Base-by-base conservation (phyloP, 2,888 invertebrate species). In the Acanthosepion pharaonis region DNA sequence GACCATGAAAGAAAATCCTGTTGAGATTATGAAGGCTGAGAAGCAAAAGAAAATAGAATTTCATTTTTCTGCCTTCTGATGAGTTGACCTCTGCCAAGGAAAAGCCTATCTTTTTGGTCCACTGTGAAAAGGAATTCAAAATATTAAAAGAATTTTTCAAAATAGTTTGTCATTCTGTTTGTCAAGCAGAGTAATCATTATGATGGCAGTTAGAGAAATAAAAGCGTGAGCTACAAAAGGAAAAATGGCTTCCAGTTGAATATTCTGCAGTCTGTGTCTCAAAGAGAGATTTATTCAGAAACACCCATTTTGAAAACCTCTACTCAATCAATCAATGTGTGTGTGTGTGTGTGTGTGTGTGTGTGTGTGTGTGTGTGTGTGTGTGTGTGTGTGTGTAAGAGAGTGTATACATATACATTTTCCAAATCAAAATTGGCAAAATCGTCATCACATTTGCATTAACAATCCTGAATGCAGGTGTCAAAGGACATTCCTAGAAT, bases 1-100 rank as follows among this genome's bases (percentile, higher is more conserved):
- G 78, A 78, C 78, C 78, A 78, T 78, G n/a, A 78, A 78, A 78
- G 78, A 78, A 78, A 78, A 78, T 78, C 78, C 78, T 78, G 78
- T 78, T 33, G 78, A 78, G 78, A 78, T 78, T 78, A 11, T 15
- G n/a, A 33, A 78, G n/a, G n/a, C 33, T 11, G 18, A 33, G n/a
- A n/a, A 18, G 33, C 9, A 78, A n/a, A 78, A n/a, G n/a, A 78
- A 78, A 78, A 78, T 78, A 78, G 64, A 64, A 5, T 78, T 78
- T n/a, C 18, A 78, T 78, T 78, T n/a, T 78, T 78, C 78, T 78
- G 78, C 78, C 78, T 78, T 78, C 78, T 3, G 5, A 15, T 78
- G 78, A 78, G 11, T n/a, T 4, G 11, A 78, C 18, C 78, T 33
- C 78, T 78, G 78, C n/a, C 33, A 78, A 78, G 33, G 23, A n/a